Percentiles rank a stretch among this genome's conserved stretches.
Evolutionary conservation across 35 echinoderm and acorn worm genomes (phyloP).

Genomic region (Strongylocentrotus purpuratus): DNA sequence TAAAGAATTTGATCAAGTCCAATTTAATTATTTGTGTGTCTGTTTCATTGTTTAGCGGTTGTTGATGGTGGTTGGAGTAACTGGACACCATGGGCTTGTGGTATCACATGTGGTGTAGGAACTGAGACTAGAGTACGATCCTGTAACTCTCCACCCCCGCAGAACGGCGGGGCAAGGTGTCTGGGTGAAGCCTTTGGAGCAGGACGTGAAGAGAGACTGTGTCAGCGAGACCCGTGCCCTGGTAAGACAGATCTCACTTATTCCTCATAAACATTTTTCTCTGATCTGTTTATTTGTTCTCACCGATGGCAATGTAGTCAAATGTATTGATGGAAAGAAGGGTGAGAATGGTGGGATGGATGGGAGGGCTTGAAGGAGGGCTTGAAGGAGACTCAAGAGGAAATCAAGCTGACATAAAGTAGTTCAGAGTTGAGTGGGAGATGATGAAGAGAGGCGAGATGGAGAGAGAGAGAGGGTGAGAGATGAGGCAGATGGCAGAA

Average conservation of each 20-base stretch:
- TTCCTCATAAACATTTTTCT: neutral
- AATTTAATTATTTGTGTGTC: conserved; percentile 36
- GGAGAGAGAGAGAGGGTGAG: too few species aligned
- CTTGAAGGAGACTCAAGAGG: neutral
- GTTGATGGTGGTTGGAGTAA: conserved; percentile 91
- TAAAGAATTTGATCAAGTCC: neutral
- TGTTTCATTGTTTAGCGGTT: conserved; percentile 61
- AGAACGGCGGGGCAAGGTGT: conserved; percentile 80
- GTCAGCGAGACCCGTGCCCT: conserved; percentile 75
- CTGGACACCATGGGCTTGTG: conserved; percentile 96
- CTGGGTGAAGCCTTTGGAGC: conserved; percentile 57
- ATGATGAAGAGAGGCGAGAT: neutral
- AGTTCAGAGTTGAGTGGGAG: neutral
- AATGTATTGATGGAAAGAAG: neutral
- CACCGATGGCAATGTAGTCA: neutral
- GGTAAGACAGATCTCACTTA: conserved; percentile 59
- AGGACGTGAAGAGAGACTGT: conserved; percentile 74
- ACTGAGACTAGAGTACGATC: conserved; percentile 85
- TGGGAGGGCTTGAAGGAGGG: neutral
- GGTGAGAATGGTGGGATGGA: neutral
- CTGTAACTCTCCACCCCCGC: conserved; percentile 86
- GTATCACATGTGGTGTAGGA: conserved; percentile 84
- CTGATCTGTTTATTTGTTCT: neutral
- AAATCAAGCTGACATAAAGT: neutral
- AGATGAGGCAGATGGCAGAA: neutral